phyloP scores from a whole-genome alignment of 2,113 vertebrate species.

The Platysteira castanea region DNA sequence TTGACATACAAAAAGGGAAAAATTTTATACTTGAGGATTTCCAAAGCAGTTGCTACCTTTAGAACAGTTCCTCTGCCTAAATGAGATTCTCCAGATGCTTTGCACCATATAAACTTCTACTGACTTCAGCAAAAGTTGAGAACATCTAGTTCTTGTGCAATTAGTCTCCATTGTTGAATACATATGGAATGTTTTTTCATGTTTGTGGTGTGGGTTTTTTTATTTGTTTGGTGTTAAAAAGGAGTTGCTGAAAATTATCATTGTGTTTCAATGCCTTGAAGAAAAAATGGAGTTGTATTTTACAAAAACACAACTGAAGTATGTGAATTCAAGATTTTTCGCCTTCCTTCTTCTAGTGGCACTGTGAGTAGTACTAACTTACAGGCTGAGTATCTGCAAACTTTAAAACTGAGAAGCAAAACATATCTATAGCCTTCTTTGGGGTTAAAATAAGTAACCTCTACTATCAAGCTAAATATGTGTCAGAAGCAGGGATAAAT shows the following conservation, averaged over 20 bases:
- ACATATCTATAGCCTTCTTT: not conserved
- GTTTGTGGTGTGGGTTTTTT: not conserved
- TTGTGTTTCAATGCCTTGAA: not conserved
- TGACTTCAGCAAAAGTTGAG: not conserved
- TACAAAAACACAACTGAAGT: not conserved
- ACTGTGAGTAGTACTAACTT: not conserved
- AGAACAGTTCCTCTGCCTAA: not conserved
- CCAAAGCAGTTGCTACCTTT: not conserved
- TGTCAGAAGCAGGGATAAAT: not conserved
- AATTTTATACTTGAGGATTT: not conserved
- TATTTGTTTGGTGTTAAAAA: not conserved
- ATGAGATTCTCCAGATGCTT: not conserved
- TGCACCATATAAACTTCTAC: not conserved
- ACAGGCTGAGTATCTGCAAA: not conserved
- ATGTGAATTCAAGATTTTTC: not conserved
- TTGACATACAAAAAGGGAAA: not conserved
- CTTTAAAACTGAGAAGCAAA: not conserved
- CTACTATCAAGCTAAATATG: not conserved
- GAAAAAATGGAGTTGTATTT: not conserved
- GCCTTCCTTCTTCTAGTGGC: not conserved
- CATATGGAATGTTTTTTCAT: not conserved
- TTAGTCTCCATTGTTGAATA: constrained; percentile 24
- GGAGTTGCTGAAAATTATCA: constrained; percentile 4
- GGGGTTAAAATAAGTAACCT: not conserved
- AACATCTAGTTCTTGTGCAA: constrained; percentile 10